Evolutionary conservation across 2,113 vertebrate species (phyloP), one percentile per base, ranked within the genome.

Genomic region (Meriones unguiculatus): DNA sequence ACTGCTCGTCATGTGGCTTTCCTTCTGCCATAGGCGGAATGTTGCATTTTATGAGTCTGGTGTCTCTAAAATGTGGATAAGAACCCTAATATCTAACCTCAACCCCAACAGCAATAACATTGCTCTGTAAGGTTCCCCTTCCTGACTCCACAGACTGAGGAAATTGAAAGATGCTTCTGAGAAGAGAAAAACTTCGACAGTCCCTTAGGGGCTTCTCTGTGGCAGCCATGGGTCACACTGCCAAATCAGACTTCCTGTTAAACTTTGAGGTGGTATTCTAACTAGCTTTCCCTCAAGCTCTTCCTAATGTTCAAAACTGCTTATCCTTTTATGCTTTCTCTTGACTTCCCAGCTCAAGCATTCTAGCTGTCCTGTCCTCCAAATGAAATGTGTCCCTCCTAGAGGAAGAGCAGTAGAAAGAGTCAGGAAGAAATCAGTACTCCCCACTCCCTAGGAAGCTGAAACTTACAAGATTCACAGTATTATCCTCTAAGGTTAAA

Each of bases 41-140:
- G 17, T 57, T 92, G 25, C 22, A 94, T 65, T 77, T 35, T 50
- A 7, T 72, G 30, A 38, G 3, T 86, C 28, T 2, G 0, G 17
- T 59, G 2, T 20, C 28, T 57, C 28, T 14, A 88, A 7, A 87
- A 35, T 52, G 18, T 10, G 4, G 13, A 2, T n/a, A 52, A 64
- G 57, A 84, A 94, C 2, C 5, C 14, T 52, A 46, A 13, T 22
- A 30, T 52, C 3, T 4, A 65, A 82, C 57, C 7, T 14, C 64
- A 86, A 69, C 5, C 10, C 17, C 32, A 87, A 1, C 1, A 32
- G 1, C 9, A 64, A 9, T 54, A 69, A 7, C 14, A 52, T 72
- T 62, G 5, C 0, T 24, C 10, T 1, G 10, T 77, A 6, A 57
- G 1, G 15, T 32, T 0, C 17, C n/a, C 25, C 0, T 6, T 54